A percentile compares a stretch with the other conserved stretches of the same genome.
Evolutionary conservation across 2,113 vertebrate genomes (phyloP).

Genomic region (Nettapus auritus): DNA sequence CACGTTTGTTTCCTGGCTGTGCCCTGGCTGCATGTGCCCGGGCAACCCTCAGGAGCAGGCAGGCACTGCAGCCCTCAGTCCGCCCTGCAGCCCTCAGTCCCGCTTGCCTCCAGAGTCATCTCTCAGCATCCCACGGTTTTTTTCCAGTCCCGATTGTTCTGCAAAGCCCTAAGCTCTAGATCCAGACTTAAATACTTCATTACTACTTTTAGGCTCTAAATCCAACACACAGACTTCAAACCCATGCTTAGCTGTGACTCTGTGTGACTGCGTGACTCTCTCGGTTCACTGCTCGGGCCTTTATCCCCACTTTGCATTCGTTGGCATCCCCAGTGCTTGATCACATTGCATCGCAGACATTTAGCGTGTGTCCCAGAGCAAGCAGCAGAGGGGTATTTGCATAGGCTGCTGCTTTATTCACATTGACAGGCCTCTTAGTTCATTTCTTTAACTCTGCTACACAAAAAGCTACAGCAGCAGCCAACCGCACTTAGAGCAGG

Average conservation of each 20-base stretch:
- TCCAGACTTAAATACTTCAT: not conserved
- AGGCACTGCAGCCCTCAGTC: not conserved
- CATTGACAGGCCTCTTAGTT: constrained; percentile 35
- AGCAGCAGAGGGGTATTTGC: not conserved
- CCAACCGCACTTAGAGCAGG: not conserved
- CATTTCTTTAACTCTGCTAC: not conserved
- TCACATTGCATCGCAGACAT: not conserved
- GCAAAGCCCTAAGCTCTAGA: not conserved
- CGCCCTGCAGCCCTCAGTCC: accelerated
- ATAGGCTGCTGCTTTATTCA: not conserved
- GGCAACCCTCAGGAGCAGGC: not conserved
- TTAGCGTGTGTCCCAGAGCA: accelerated
- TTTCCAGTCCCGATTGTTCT: not conserved
- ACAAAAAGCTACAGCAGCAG: not conserved
- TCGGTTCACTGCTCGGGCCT: not conserved
- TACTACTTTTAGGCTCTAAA: not conserved
- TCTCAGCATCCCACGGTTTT: not conserved
- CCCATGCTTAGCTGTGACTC: not conserved
- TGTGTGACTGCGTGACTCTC: accelerated
- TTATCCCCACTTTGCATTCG: not conserved
- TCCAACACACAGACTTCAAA: not conserved
- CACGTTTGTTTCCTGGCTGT: not conserved
- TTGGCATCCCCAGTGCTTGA: accelerated
- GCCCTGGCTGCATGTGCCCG: not conserved
- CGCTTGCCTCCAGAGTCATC: not conserved